Percentiles rank a stretch among this genome's conserved stretches.
These are phyloP conservation scores for Exocentrus adspersus DNA, from an alignment of 2,888 invertebrate species.

Conservation along the genomic window DNA sequence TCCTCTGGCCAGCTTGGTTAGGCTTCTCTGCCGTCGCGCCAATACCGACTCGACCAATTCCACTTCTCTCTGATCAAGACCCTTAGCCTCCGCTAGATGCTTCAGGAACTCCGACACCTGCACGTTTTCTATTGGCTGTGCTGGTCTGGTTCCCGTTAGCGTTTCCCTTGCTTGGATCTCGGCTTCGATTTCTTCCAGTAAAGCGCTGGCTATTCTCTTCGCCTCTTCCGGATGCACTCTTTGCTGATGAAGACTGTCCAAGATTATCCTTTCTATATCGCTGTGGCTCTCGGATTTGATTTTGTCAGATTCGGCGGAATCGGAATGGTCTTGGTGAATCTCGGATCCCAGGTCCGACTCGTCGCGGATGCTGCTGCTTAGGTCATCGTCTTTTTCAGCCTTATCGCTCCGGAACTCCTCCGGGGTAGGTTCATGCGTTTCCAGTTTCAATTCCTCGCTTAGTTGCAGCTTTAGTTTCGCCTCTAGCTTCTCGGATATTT, in stretches of 20 bases:
- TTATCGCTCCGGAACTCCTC: conserved; percentile 18
- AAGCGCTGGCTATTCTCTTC: conserved; percentile 64
- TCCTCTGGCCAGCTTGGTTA: conserved; percentile 61
- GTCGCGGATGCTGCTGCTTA: conserved; percentile 56
- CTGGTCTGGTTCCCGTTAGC: conserved; percentile 30
- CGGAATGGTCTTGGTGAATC: conserved; percentile 60
- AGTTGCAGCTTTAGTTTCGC: conserved; percentile 39
- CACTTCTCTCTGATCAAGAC: conserved; percentile 64
- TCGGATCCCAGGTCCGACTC: conserved; percentile 62
- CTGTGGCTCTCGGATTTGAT: conserved; percentile 60
- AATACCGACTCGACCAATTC: conserved; percentile 66
- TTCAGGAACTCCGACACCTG: conserved; percentile 63
- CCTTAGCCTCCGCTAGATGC: conserved; percentile 63
- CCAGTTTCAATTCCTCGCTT: conserved; percentile 32
- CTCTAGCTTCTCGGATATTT: conserved; percentile 43
- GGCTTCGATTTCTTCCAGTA: conserved; percentile 67
- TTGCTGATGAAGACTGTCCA: conserved; percentile 62
- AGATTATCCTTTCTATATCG: conserved; percentile 61
- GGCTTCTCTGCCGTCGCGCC: conserved; percentile 62
- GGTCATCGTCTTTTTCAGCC: conserved; percentile 60
- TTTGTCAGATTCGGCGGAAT: conserved; percentile 58
- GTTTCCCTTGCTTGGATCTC: conserved; percentile 64
- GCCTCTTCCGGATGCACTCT: conserved; percentile 65
- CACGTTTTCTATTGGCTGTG: conserved; percentile 48
- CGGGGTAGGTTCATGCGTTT: conserved; percentile 28